A percentile compares a stretch with the other conserved stretches of the same genome.
phyloP scores from a whole-genome alignment of 2,888 invertebrate genomes.

The Mesorhabditis sp. region DNA sequence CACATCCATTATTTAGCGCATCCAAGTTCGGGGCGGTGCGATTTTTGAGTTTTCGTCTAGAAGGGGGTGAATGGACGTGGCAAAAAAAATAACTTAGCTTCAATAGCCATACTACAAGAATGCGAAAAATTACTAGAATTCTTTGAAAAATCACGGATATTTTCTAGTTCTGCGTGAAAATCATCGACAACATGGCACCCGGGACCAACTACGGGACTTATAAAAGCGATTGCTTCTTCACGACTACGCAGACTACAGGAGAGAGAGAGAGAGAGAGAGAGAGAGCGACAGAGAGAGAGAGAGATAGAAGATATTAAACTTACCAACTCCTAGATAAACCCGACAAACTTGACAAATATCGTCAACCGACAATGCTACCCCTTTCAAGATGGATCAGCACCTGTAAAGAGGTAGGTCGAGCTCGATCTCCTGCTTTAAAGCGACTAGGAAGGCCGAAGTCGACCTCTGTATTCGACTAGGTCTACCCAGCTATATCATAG shows the following conservation, averaged over 20 bases:
- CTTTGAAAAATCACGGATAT: too few relatives aligned
- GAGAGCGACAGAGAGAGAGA: constrained; percentile 26
- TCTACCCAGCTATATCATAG: too few relatives aligned
- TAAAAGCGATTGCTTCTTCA: constrained; percentile 39
- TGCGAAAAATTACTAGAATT: too few relatives aligned
- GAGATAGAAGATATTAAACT: not conserved
- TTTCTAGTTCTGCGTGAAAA: constrained; percentile 40
- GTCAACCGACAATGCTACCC: constrained; percentile 33
- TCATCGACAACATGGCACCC: constrained; percentile 35
- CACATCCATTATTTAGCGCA: too few relatives aligned
- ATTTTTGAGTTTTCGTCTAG: too few relatives aligned
- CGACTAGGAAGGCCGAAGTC: too few relatives aligned
- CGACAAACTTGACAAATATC: constrained; percentile 31
- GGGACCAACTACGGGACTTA: constrained; percentile 31
- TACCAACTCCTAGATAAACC: constrained; percentile 18
- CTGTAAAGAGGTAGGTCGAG: constrained; percentile 30
- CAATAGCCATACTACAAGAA: too few relatives aligned
- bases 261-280: not conserved
- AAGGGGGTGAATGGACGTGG: too few relatives aligned
- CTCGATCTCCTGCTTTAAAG: too few relatives aligned
- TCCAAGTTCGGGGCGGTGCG: too few relatives aligned
- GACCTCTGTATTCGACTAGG: too few relatives aligned
- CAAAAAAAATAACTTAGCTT: too few relatives aligned
- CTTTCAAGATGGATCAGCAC: constrained; percentile 38
- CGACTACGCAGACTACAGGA: constrained; percentile 31